Base-by-base conservation (phyloP, 2,797 vertebrate species). In the Sebastes steindachneri region DNA sequence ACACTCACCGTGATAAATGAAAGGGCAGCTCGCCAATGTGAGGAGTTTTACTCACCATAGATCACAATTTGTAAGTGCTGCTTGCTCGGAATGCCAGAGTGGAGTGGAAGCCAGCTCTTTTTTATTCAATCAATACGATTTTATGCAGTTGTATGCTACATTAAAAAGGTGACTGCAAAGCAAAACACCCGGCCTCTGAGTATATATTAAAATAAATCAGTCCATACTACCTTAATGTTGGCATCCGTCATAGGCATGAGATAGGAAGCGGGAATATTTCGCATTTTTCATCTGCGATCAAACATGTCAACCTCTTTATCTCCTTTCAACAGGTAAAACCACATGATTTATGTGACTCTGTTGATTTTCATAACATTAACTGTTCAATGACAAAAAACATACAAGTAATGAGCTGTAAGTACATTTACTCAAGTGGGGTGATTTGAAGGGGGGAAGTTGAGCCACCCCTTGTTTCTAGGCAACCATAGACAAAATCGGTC, bases 31-130 rank as follows among this genome's bases (percentile, higher is more conserved):
- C 31, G 77, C 91, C 89, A 92, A 82, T 79, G 92, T 85, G 88
- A 89, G 86, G 85, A 90, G 83, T 93, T 94, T 93, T 89, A 88
- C 86, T 90, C 80, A 80, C 90, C 91, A 93, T 94, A 92, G 89
- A 95, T 93, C 93, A 94, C 93, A 94, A 92, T 95, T 94, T 94
- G 92, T 85, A 86, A 91, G 88, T 82, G 79, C 82, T 82, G 89
- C 88, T 93, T 86, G 84, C 80, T 88, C 28, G 77, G 62, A 77
- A 85, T 86, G 85, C 86, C 71, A 70, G 79, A 76, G 69, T 31
- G 45, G 74, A 86, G 74, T 77, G 60, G 85, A 80, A 84, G 83
- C 74, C 82, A 81, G 74, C 68, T 84, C 81, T 80, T 88, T 79
- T 84, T 91, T 86, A 87, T 90, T 86, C 82, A 89, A 86, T 93